Base-by-base conservation (phyloP, 1,140 invertebrate species). In the Drosophila lacteicornis region DNA sequence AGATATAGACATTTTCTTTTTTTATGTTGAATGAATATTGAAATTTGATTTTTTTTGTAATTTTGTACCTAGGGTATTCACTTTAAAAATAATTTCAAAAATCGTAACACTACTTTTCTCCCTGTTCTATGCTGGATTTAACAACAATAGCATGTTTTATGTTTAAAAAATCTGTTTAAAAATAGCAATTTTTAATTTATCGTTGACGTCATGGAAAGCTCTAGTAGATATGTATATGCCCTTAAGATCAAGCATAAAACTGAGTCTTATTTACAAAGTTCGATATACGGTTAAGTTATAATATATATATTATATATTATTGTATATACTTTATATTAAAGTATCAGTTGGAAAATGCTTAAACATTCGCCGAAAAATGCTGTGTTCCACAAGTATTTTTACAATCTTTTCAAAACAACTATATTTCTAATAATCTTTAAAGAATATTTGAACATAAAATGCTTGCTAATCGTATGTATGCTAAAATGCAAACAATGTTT, bases 21-120 rank as follows among this genome's bases (percentile, higher is more conserved):
- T 36, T 36, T 53, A 36, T 53, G n/a, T 19, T 4, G 1, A 53
- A 55, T 15, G 8, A 12, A 38, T 55, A 38, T 55, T 55, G 30
- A 55, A 55, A 55, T 55, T 55, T 38, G 33, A 55, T 13, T 33
- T 53, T 53, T 53, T 53, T 53, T 53, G n/a, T 53, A 11, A 55
- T 38, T 53, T 36, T 19, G 33, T 9, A 38, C 7, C 6, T 17
- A 36, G 11, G 19, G 17, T 38, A 22, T 36, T 55, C 7, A 36
- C 2, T 12, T 36, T 0, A 36, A 12, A 36, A 36, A 36, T 36
- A 36, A 36, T 36, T 51, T 19, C 8, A 36, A 36, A 36, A 1
- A n/a, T 8, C 19, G 7, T 53, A 19, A 36, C 12, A 36, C 17
- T 36, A 19, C 6, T 19, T 6, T 53, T 53, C 36, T 36, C 38